These are phyloP conservation scores for Tretioscincus oriximinensis DNA, from an alignment of 2,113 vertebrate species.

Conservation along the genomic window DNA sequence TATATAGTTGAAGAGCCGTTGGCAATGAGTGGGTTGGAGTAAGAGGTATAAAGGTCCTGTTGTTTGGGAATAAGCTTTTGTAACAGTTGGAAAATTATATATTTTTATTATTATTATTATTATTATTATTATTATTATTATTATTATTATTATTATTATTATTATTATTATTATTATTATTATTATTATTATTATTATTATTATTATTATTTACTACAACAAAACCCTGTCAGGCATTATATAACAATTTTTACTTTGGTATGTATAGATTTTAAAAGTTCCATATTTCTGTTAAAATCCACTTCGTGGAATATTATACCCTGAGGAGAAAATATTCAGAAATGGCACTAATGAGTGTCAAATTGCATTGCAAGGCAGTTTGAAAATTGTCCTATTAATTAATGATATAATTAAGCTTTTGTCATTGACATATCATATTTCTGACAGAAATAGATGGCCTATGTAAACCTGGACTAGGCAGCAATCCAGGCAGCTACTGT, in stretches of 20 bases:
- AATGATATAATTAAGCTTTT: constrained; percentile 99
- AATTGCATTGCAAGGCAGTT: constrained; percentile 82
- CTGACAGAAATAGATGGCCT: constrained; percentile 95
- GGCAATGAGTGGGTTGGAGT: no score
- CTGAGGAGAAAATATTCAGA: constrained; percentile 81
- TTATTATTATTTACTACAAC: background rate
- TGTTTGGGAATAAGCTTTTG: no score
- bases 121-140: no score
- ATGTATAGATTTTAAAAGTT: constrained; percentile 34
- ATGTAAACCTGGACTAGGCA: constrained; percentile 79
- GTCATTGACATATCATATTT: constrained; percentile 95
- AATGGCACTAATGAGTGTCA: constrained; percentile 88
- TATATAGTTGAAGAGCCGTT: no score
- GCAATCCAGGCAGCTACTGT: constrained; percentile 74
- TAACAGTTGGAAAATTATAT: no score
- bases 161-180: no score
- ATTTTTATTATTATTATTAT: no score
- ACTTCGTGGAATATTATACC: constrained; percentile 66
- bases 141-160: no score
- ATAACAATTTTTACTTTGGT: constrained; percentile 51
- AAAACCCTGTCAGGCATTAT: constrained; percentile 37
- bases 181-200: no score
- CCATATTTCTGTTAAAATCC: constrained; percentile 62
- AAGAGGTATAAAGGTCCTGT: no score
- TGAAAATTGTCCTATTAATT: constrained; percentile 98